Conservation (phyloP, 2,797 vertebrate species). For the Pantherophis vulpinus region DNA sequence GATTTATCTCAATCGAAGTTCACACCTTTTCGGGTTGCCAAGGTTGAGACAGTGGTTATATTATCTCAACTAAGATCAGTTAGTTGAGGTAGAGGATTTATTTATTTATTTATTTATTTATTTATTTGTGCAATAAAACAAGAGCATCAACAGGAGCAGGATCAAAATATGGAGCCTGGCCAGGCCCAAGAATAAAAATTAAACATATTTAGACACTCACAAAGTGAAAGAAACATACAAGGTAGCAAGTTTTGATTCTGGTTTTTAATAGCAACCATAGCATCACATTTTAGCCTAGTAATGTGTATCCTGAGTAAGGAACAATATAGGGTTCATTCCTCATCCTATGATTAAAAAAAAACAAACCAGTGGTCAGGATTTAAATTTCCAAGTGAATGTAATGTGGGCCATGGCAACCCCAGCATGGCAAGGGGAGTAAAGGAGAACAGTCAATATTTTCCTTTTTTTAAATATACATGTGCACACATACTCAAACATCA, state of each 20-base stretch:
- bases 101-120: background rate
- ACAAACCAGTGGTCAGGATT: background rate
- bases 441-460: background rate
- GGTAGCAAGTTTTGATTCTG: background rate
- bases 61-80: background rate
- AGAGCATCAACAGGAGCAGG: background rate
- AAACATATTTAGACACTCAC: background rate
- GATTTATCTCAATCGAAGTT: background rate
- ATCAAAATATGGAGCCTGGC: background rate
- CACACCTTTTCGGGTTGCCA: background rate
- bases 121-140: background rate
- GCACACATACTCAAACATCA: background rate
- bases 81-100: background rate
- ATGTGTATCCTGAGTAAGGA: background rate
- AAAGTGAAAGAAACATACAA: background rate
- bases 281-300: background rate
- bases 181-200: background rate
- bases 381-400: background rate
- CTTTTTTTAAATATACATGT: background rate
- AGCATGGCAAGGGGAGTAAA: background rate
- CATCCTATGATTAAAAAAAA: background rate
- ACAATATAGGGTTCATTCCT: background rate
- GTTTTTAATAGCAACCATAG: background rate
- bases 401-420: background rate
- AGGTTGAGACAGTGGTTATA: background rate